Base-by-base conservation (phyloP, 2,888 invertebrate genomes). In the Lepetodrilus schrolli region DNA sequence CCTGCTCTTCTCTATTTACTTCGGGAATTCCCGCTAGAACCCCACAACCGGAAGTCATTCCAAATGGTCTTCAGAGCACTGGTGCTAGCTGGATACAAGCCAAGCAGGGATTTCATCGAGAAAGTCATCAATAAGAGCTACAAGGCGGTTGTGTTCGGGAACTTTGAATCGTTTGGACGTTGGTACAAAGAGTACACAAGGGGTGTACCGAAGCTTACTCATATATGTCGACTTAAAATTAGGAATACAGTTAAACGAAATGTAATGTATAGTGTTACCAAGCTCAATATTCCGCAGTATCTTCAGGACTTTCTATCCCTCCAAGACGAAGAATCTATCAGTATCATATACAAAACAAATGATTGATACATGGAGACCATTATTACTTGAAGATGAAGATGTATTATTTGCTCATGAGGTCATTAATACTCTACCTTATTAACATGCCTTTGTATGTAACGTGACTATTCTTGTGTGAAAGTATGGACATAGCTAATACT, bases 61-160 rank as follows among this genome's bases (percentile, higher is more conserved):
- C 38, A 47, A n/a, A 68, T 43, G 68, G 47, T 68, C 13, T 68
- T 68, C 48, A 38, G 68, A 47, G 47, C 68, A 0, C 47, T 68
- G 8, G 47, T 68, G 5, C 47, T 68, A 5, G 68, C 68, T n/a
- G 68, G 68, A 17, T 68, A 68, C 47, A 68, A 68, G 17, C 68
- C 68, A 2, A 47, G 47, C 26, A 38, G 30, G 13, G 68, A 68
- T 21, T 68, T 68, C 23, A 34, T 68, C 30, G 26, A n/a, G 4
- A 47, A 47, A n/a, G 38, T 68, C 13, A 68, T 26, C 26, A 47
- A 47, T 23, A 47, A 43, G n/a, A 23, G 47, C 4, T 68, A 43
- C 30, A 47, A 26, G 47, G 20, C 38, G 26, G 47, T 38, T 2
- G 38, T 43, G 43, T 68, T 68, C 47, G 68, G 68, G 10, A 68